Conservation (phyloP, 2,113 vertebrate species). For the Forbesichthys agassizii region DNA sequence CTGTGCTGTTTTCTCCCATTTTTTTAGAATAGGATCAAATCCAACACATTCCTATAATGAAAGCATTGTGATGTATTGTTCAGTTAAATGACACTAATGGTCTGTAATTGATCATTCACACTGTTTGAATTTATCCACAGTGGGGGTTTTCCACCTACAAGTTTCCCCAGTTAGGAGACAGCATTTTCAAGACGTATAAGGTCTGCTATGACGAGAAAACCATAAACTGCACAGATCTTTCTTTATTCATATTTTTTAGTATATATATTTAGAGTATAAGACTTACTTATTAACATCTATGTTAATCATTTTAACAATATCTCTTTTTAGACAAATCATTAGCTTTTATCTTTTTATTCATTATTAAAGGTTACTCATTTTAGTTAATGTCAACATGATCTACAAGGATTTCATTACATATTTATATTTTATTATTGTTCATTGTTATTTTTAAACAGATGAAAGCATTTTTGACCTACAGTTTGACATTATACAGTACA, state of each 20-base stretch:
- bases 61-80: constrained; percentile 34
- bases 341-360: constrained; percentile 4
- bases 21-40: constrained; percentile 33
- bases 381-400: constrained; percentile 11
- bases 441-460: constrained; percentile 19
- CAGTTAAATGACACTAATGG: constrained; percentile 30
- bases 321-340: constrained; percentile 9
- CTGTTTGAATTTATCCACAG: constrained; percentile 35
- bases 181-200: no score
- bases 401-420: constrained; percentile 8
- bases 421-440: neutral
- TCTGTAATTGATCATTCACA: constrained; percentile 30
- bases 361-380: constrained; percentile 3
- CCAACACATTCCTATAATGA: constrained; percentile 28
- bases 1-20: constrained; percentile 30
- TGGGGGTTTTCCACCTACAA: constrained; percentile 3
- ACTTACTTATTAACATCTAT: neutral
- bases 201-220: no score
- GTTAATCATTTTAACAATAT: constrained; percentile 17
- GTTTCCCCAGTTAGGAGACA: no score
- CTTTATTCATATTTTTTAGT: no score
- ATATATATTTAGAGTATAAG: no score
- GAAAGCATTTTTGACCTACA: constrained; percentile 25
- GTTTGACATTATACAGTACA: no score
- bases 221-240: no score